These are phyloP conservation scores for Epinephelus cyanopodus DNA, from an alignment of 2,113 vertebrate species.

Conservation along the genomic window DNA sequence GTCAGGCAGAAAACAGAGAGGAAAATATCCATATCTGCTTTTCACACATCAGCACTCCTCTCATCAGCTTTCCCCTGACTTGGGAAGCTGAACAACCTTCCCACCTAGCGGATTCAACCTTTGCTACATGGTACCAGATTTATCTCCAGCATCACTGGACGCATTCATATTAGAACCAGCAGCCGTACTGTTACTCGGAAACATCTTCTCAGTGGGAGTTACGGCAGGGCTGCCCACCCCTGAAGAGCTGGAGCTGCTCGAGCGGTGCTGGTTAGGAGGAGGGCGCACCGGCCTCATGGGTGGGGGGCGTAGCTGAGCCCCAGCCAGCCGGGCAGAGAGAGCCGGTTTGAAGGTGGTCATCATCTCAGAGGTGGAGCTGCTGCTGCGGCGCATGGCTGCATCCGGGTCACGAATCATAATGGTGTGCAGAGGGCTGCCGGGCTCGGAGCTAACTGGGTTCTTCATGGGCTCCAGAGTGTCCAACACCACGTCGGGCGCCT, in stretches of 20 bases:
- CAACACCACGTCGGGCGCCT: constrained; percentile 96
- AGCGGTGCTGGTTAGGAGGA: constrained; percentile 90
- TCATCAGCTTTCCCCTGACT: constrained; percentile 11
- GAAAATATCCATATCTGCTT: constrained; percentile 35
- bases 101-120: constrained; percentile 43
- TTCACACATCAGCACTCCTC: constrained; percentile 34
- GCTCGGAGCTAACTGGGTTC: constrained; percentile 92
- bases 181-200: constrained; percentile 85
- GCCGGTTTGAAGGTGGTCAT: constrained; percentile 98
- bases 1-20: constrained; percentile 59
- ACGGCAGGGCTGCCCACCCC: constrained; percentile 94
- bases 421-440: constrained; percentile 95
- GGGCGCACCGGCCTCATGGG: constrained; percentile 90
- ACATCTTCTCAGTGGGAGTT: constrained; percentile 96
- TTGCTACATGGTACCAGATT: constrained; percentile 93
- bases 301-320: constrained; percentile 93
- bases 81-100: constrained; percentile 27
- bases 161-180: constrained; percentile 61
- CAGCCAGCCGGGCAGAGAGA: constrained; percentile 91
- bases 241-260: constrained; percentile 96
- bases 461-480: constrained; percentile 98
- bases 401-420: constrained; percentile 98
- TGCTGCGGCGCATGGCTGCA: constrained; percentile 94
- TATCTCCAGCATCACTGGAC: constrained; percentile 82
- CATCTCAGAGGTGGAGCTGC: constrained; percentile 95